Percentiles rank a stretch among this genome's conserved stretches.
These are phyloP conservation scores for Agriotes lineatus DNA, from an alignment of 2,888 invertebrate genomes.

Conservation along the genomic window DNA sequence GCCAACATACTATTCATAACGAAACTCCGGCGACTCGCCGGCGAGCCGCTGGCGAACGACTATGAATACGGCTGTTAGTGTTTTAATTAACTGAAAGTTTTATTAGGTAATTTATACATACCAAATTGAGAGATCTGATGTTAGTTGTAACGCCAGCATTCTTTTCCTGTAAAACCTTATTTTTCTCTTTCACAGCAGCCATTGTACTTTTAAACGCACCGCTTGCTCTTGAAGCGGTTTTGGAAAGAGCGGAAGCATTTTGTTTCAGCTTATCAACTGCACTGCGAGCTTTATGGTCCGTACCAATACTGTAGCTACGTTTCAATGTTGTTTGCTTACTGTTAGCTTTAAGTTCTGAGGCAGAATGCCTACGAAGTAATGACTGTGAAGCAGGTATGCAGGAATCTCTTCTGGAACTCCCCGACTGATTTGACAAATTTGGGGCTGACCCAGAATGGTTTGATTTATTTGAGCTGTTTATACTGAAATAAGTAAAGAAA, in stretches of 20 bases:
- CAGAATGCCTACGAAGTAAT: slow-evolving; percentile 43
- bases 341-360: slow-evolving; percentile 39
- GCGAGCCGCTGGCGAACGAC: too few species aligned
- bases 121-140: slow-evolving; percentile 40
- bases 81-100: too few species aligned
- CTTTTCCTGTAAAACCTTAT: slow-evolving; percentile 17
- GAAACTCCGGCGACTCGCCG: too few species aligned
- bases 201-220: background rate
- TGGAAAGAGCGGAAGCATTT: background rate
- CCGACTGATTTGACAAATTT: slow-evolving; percentile 22
- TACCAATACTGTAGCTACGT: slow-evolving; percentile 44
- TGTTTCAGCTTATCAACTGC: slow-evolving; percentile 14
- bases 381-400: slow-evolving; percentile 19
- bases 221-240: background rate
- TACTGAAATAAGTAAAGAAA: slow-evolving; percentile 13
- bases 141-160: slow-evolving; percentile 16
- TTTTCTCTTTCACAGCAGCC: background rate
- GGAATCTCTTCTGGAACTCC: slow-evolving; percentile 8
- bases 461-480: slow-evolving; percentile 21
- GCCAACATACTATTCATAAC: too few species aligned
- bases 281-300: background rate
- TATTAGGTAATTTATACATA: slow-evolving; percentile 20
- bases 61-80: too few species aligned
- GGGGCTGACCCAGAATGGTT: slow-evolving; percentile 40
- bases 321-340: slow-evolving; percentile 20